Evolutionary conservation across 2,797 vertebrate species (phyloP), one percentile per base, ranked within the genome.

Genomic region (Miichthys miiuy): DNA sequence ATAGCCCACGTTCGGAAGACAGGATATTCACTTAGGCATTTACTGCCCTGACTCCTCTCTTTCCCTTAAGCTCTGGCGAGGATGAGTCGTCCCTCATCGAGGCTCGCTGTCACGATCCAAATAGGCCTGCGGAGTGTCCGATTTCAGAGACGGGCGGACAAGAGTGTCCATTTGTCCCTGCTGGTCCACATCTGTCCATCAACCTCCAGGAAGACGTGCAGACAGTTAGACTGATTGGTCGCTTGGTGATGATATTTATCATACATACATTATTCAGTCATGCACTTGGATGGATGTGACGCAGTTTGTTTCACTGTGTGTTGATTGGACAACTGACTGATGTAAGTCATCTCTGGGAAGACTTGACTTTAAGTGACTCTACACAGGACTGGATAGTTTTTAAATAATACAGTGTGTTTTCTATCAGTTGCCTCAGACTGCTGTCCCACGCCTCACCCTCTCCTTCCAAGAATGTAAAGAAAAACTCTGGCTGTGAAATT

Each of bases 21-120:
- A 92, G 90, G 90, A 93, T 91, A 81, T 91, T 89, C 91, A 91
- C 91, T 91, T 88, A 89, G 84, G 57, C 87, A 13, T 87, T 84
- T 65, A 79, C 80, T 57, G 85, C 62, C 77, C 71, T 5, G 79
- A 87, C 82, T 87, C 79, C 74, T 83, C 80, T 79, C 67, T 25
- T 77, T 54, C 82, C 79, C n/a, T 73, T 23, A 2, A 72, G 75
- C 81, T 78, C 71, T 6, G 21, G 56, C 17, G 6, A 50, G 47
- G 62, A 79, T 25, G 68, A 73, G 13, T 42, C 62, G 76, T 88
- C 80, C 73, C 80, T 84, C 83, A 73, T 61, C 38, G 3, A 48
- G 55, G n/a, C 57, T 68, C 61, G 47, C 80, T 72, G 85, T 83
- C 85, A 83, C 56, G 9, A 68, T 51, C 18, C 71, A 18, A 62